Evolutionary conservation across 2,113 vertebrate genomes (phyloP).

Genomic region (Monarcha castaneiventris): DNA sequence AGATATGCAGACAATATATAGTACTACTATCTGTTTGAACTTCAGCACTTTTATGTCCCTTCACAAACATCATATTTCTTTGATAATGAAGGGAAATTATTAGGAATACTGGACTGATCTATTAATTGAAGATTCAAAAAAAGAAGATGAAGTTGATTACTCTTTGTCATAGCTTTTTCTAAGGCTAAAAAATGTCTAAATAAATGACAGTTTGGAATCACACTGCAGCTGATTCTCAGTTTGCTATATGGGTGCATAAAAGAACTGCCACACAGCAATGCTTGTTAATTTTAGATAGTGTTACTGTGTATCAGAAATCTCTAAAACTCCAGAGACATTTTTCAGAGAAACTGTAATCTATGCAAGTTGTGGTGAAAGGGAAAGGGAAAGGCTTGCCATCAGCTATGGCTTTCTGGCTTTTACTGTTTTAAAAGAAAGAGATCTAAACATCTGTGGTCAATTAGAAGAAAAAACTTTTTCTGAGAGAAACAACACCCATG

Average conservation of each 20-base stretch:
- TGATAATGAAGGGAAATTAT: conserved; percentile 42
- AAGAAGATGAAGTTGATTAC: conserved; percentile 41
- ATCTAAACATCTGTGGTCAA: background rate
- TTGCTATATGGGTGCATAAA: background rate
- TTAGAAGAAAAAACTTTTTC: background rate
- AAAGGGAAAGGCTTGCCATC: background rate
- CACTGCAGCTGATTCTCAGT: conserved; percentile 30
- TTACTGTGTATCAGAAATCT: conserved; percentile 31
- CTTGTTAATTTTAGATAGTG: conserved; percentile 19
- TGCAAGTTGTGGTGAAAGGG: conserved; percentile 5
- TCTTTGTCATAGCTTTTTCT: conserved; percentile 41
- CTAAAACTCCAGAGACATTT: conserved; percentile 35
- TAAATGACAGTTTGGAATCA: conserved; percentile 3
- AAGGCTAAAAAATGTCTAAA: conserved; percentile 28
- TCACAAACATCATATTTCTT: background rate
- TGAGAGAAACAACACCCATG: background rate
- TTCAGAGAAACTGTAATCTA: conserved; percentile 9
- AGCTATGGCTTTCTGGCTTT: background rate
- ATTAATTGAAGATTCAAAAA: conserved; percentile 48
- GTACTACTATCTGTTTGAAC: background rate
- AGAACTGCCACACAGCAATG: conserved; percentile 5
- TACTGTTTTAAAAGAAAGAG: background rate
- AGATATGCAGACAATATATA: background rate
- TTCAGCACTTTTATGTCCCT: background rate
- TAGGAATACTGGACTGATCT: conserved; percentile 51